phyloP scores from a whole-genome alignment of 2,113 vertebrate genomes.

The Emydura subglobosa region DNA sequence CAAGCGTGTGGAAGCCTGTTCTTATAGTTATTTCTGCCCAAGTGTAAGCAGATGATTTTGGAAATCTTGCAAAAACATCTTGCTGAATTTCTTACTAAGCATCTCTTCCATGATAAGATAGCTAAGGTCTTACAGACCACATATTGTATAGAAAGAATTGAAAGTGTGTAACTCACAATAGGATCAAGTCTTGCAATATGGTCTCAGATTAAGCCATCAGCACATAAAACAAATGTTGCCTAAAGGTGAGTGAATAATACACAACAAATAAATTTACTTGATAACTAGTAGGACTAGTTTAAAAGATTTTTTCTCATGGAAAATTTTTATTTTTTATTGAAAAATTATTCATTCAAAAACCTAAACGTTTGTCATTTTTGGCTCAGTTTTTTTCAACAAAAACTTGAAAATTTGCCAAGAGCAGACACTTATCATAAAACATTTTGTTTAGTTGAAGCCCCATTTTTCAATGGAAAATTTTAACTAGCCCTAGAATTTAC shows the following conservation, averaged over 20 bases:
- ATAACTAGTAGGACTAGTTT: neutral
- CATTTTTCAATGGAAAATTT: neutral
- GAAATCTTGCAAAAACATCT: neutral
- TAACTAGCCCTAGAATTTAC: neutral
- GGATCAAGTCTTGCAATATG: fast-evolving
- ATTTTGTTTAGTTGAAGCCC: fast-evolving
- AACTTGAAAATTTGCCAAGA: neutral
- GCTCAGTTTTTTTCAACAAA: neutral
- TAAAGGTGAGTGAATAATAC: neutral
- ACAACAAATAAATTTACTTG: neutral
- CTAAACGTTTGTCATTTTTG: neutral
- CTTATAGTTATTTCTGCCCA: neutral
- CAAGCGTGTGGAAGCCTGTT: neutral
- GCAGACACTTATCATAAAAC: neutral
- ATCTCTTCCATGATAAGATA: neutral
- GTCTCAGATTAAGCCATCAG: fast-evolving
- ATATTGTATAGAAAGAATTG: neutral
- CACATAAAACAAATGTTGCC: neutral
- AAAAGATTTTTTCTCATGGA: neutral
- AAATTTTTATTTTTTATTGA: neutral
- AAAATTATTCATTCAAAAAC: neutral
- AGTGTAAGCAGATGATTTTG: neutral
- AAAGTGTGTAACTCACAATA: too few species aligned
- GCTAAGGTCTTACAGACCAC: neutral
- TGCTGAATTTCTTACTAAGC: neutral